Conservation (phyloP, 1,140 invertebrate species). For the Pachypeltis micranthus region DNA sequence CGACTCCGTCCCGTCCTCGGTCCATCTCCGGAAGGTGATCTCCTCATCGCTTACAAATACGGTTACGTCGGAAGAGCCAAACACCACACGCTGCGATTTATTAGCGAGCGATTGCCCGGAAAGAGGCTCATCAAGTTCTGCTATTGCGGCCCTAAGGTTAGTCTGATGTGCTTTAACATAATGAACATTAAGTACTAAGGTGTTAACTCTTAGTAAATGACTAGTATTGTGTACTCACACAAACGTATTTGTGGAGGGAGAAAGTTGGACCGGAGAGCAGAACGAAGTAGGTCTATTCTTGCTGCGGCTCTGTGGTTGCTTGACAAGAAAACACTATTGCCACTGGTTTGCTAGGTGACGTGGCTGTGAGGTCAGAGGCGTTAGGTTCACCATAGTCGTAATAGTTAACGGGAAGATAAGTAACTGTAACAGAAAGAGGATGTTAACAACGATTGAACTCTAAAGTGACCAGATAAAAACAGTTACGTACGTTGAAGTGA, state of each 20-base stretch:
- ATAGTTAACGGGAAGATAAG: too few relatives aligned
- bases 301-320: too few relatives aligned
- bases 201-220: background rate
- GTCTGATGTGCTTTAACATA: background rate
- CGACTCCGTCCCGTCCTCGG: background rate
- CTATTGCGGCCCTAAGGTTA: constrained; percentile 15
- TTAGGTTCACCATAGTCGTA: too few relatives aligned
- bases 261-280: too few relatives aligned
- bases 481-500: too few relatives aligned
- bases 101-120: background rate
- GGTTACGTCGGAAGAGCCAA: constrained; percentile 1
- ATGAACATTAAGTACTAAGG: background rate
- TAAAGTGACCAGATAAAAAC: too few relatives aligned
- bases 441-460: too few relatives aligned
- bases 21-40: constrained; percentile 3
- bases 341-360: too few relatives aligned
- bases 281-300: too few relatives aligned
- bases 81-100: background rate
- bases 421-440: too few relatives aligned
- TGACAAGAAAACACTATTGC: too few relatives aligned
- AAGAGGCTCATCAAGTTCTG: constrained; percentile 11
- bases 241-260: background rate
- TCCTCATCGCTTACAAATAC: constrained; percentile 21
- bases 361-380: too few relatives aligned
- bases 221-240: background rate